Conservation (phyloP, 2,888 invertebrate species). For the Drosophila acutilabella region DNA sequence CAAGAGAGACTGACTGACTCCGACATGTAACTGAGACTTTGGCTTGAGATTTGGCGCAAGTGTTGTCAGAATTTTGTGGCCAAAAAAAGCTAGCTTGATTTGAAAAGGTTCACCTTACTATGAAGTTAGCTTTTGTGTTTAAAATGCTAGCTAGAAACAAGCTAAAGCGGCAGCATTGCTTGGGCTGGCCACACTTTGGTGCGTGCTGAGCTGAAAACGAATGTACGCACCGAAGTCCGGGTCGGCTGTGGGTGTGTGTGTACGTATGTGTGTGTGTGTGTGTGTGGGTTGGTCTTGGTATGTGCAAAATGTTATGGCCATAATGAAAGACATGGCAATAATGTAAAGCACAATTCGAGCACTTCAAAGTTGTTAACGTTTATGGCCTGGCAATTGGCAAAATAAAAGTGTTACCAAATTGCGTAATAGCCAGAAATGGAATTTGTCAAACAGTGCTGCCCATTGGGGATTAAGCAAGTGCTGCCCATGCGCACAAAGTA, state of each 20-base stretch:
- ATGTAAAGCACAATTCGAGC: constrained; percentile 58
- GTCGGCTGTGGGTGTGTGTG: constrained; percentile 16
- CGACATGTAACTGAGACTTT: constrained; percentile 4
- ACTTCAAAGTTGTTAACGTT: constrained; percentile 51
- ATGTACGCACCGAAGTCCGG: constrained; percentile 20
- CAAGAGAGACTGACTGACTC: constrained; percentile 41
- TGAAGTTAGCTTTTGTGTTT: too few relatives aligned
- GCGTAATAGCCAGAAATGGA: constrained; percentile 26
- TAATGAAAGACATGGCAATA: constrained; percentile 71
- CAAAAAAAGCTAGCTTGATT: not conserved
- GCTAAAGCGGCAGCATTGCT: not conserved
- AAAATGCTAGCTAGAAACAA: not conserved
- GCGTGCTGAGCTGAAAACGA: constrained; percentile 37
- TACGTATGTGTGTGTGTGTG: constrained; percentile 57
- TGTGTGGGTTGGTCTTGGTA: constrained; percentile 77
- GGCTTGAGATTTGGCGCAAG: constrained; percentile 24
- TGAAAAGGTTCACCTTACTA: too few relatives aligned
- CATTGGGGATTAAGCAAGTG: constrained; percentile 12
- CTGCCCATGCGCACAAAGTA: constrained; percentile 6
- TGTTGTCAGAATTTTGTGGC: not conserved
- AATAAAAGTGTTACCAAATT: constrained; percentile 54
- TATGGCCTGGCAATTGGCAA: constrained; percentile 52
- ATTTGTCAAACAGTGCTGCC: constrained; percentile 28
- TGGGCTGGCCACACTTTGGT: constrained; percentile 55
- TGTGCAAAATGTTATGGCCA: constrained; percentile 79